phyloP scores from a whole-genome alignment of 2,113 vertebrate species.

The Neoarius graeffei region DNA sequence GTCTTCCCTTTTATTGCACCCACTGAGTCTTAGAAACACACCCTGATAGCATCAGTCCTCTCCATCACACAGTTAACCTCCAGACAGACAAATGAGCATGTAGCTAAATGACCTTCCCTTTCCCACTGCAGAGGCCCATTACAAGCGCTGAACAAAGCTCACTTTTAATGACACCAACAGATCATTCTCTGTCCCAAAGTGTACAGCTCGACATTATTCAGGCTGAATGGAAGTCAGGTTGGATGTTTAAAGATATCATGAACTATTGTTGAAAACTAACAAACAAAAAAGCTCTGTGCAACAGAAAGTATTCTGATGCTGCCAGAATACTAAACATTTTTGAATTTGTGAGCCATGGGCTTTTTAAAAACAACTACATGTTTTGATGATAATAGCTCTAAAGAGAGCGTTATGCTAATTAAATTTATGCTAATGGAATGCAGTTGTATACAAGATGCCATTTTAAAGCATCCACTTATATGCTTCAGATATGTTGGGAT shows the following conservation, averaged over 20 bases:
- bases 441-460: slow-evolving; percentile 20
- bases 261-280: neutral
- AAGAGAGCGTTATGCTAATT: neutral
- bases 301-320: neutral
- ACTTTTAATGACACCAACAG: slow-evolving; percentile 35
- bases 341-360: neutral
- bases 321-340: neutral
- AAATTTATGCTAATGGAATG: slow-evolving; percentile 16
- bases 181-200: slow-evolving; percentile 25
- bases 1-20: slow-evolving; percentile 5
- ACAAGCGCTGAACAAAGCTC: slow-evolving; percentile 44
- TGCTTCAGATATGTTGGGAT: neutral
- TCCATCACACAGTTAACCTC: slow-evolving; percentile 65
- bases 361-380: neutral
- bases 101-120: slow-evolving; percentile 55
- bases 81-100: slow-evolving; percentile 64
- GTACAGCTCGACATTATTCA: slow-evolving; percentile 7
- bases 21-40: slow-evolving; percentile 43
- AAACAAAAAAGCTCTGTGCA: neutral
- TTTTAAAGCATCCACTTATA: slow-evolving; percentile 29
- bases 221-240: neutral
- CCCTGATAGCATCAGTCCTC: slow-evolving; percentile 59
- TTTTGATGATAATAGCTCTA: neutral
- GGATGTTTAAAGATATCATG: slow-evolving; percentile 17
- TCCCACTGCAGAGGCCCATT: slow-evolving; percentile 43